Conservation (phyloP, 2,888 invertebrate species). For the Drosophila villosipedis region DNA sequence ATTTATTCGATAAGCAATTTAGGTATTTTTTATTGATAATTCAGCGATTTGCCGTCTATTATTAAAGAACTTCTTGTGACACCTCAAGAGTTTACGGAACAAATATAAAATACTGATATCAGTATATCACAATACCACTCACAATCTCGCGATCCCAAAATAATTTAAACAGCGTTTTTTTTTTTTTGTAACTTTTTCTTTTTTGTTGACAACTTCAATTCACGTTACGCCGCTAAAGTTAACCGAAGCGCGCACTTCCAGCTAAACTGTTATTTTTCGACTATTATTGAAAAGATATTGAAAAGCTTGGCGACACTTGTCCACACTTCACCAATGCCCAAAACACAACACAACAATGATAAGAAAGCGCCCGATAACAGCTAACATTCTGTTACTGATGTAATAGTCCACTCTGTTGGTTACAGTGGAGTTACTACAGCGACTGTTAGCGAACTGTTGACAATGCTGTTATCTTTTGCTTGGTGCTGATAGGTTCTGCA, state of each 20-base stretch:
- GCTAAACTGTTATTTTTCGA: conserved; percentile 54
- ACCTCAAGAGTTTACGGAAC: conserved; percentile 17
- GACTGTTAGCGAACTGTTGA: conserved; percentile 22
- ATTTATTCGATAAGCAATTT: not conserved
- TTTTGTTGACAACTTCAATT: conserved; percentile 17
- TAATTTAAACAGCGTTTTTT: not conserved
- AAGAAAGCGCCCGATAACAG: conserved; percentile 58
- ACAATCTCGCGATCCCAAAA: conserved; percentile 21
- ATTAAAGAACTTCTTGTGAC: conserved; percentile 10
- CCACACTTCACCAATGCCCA: conserved; percentile 44
- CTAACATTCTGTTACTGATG: conserved; percentile 6
- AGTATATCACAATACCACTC: conserved; percentile 13
- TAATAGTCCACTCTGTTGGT: not conserved
- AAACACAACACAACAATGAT: conserved; percentile 59
- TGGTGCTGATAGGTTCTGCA: not conserved
- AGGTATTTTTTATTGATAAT: conserved; percentile 9
- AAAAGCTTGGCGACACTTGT: conserved; percentile 56
- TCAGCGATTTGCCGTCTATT: conserved; percentile 17
- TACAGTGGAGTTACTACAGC: conserved; percentile 10
- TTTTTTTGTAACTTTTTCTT: not conserved
- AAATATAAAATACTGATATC: conserved; percentile 29
- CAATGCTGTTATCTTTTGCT: conserved; percentile 15
- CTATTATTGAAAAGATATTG: conserved; percentile 59
- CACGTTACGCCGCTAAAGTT: conserved; percentile 14
- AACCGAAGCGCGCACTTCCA: conserved; percentile 37